Percentiles rank a stretch among this genome's conserved stretches.
phyloP scores from a whole-genome alignment of 1,140 invertebrate species.

The Oppia nitens region DNA sequence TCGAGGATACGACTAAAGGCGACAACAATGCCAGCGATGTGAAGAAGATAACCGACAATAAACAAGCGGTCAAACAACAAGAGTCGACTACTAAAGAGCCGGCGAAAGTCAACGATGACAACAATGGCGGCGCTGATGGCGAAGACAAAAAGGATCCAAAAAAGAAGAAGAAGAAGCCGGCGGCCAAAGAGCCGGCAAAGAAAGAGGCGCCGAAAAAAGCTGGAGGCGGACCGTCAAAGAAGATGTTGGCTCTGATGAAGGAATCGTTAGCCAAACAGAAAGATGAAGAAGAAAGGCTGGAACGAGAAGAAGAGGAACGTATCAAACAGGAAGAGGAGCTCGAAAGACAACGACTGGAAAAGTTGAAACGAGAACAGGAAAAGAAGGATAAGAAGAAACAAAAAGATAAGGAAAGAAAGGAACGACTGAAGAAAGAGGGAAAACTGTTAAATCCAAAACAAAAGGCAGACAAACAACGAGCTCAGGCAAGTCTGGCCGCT shows the following conservation, averaged over 20 bases:
- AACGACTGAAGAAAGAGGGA: slow-evolving; percentile 80
- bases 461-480: slow-evolving; percentile 47
- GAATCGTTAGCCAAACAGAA: slow-evolving; percentile 22
- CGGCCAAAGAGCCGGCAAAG: slow-evolving; percentile 13
- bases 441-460: slow-evolving; percentile 83
- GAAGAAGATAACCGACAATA: slow-evolving; percentile 9
- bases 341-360: slow-evolving; percentile 24
- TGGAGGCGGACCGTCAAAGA: slow-evolving; percentile 26
- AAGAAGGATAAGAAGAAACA: slow-evolving; percentile 49
- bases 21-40: neutral
- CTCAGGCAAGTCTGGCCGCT: slow-evolving; percentile 65
- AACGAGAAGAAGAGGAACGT: slow-evolving; percentile 53
- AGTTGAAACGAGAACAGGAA: slow-evolving; percentile 59
- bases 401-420: slow-evolving; percentile 85
- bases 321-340: slow-evolving; percentile 46
- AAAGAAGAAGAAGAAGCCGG: slow-evolving; percentile 18
- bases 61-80: neutral
- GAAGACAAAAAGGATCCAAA: slow-evolving; percentile 18
- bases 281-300: slow-evolving; percentile 63
- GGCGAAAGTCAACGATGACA: slow-evolving; percentile 5
- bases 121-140: neutral
- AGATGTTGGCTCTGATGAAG: slow-evolving; percentile 70
- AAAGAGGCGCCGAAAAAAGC: slow-evolving; percentile 14
- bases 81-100: slow-evolving; percentile 15
- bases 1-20: too few species aligned